These are phyloP conservation scores for Acleris laterana DNA, from an alignment of 2,888 invertebrate genomes.

Conservation along the genomic window DNA sequence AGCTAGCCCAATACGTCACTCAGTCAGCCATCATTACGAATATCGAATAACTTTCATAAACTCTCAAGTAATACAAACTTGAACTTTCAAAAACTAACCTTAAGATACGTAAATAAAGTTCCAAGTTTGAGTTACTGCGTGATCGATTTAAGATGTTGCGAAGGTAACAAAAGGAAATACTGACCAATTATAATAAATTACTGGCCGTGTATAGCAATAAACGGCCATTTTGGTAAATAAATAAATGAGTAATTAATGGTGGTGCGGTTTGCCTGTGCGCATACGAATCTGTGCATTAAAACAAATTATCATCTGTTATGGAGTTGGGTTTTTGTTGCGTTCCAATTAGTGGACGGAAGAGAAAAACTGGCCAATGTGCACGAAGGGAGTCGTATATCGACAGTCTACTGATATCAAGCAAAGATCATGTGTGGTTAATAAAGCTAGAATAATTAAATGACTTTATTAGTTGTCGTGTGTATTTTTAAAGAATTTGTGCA, in stretches of 20 bases:
- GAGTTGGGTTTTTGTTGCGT: constrained; percentile 55
- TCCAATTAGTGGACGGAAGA: constrained; percentile 63
- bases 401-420: constrained; percentile 11
- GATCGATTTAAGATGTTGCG: constrained; percentile 50
- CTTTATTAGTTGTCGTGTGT: too few species aligned
- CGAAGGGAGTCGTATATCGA: constrained; percentile 10
- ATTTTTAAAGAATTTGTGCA: too few species aligned
- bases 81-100: too few species aligned
- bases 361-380: constrained; percentile 25
- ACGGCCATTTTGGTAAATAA: constrained; percentile 75
- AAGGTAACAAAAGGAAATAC: constrained; percentile 45
- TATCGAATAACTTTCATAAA: not conserved
- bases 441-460: too few species aligned
- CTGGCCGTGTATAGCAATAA: constrained; percentile 63
- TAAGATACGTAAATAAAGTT: too few species aligned
- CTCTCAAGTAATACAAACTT: too few species aligned
- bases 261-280: constrained; percentile 55
- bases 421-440: not conserved
- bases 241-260: constrained; percentile 77
- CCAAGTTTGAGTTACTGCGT: too few species aligned
- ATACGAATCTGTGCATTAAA: constrained; percentile 80
- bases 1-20: constrained; percentile 32
- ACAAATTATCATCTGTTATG: constrained; percentile 67
- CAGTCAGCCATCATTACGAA: constrained; percentile 47
- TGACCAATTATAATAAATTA: constrained; percentile 80